phyloP scores from a whole-genome alignment of 2,113 vertebrate genomes.

The Natator depressus region DNA sequence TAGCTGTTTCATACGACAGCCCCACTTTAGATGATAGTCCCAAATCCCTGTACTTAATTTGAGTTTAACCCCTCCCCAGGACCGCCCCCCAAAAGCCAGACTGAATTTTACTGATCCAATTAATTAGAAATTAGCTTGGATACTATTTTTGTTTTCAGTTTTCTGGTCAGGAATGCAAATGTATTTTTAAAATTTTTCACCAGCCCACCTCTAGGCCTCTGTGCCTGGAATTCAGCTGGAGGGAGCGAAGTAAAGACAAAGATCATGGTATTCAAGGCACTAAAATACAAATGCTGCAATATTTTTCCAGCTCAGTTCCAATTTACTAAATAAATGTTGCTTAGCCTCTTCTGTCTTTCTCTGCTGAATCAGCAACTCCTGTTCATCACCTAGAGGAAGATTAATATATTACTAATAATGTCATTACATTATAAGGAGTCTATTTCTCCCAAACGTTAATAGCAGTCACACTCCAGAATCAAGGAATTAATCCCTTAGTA shows the following conservation, averaged over 20 bases:
- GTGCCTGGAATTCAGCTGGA: constrained; percentile 25
- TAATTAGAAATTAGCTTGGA: not conserved
- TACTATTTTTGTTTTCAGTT: not conserved
- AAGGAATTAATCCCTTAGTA: constrained; percentile 14
- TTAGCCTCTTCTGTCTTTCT: not conserved
- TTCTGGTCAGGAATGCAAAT: not conserved
- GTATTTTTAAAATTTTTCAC: not conserved
- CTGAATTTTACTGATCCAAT: not conserved
- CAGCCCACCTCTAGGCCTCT: not conserved
- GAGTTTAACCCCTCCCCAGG: not conserved
- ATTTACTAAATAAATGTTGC: not conserved
- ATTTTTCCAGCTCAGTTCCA: not conserved
- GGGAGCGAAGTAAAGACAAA: not conserved
- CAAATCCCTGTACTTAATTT: not conserved
- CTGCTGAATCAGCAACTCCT: constrained; percentile 30
- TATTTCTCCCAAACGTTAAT: constrained; percentile 13
- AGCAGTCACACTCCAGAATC: not conserved
- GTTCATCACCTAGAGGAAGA: constrained; percentile 34
- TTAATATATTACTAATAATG: constrained; percentile 41
- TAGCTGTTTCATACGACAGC: not conserved
- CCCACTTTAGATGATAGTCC: not conserved
- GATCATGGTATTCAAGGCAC: not conserved
- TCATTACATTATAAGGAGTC: not conserved
- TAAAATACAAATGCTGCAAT: not conserved
- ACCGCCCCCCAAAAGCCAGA: not conserved